Conservation (phyloP, 2,888 invertebrate genomes). For the Endotricha flammealis region DNA sequence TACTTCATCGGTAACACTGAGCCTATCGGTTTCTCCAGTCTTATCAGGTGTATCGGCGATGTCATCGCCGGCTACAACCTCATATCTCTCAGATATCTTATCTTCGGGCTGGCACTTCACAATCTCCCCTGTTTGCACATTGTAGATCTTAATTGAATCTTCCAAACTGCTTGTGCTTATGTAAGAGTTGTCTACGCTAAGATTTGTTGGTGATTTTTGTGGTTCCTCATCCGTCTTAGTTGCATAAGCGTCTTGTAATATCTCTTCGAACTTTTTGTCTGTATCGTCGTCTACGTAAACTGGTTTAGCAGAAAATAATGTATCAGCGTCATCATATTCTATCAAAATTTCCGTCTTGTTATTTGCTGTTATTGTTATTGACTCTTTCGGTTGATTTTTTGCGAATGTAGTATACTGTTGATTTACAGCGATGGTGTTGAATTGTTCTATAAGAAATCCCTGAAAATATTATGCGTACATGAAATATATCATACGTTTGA, state of each 20-base stretch:
- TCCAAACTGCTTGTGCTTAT: slow-evolving; percentile 69
- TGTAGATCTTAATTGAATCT: slow-evolving; percentile 74
- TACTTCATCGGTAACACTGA: slow-evolving; percentile 43
- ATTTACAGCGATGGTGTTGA: slow-evolving; percentile 63
- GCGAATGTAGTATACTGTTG: slow-evolving; percentile 60
- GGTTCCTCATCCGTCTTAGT: slow-evolving; percentile 37
- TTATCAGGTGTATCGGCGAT: slow-evolving; percentile 64
- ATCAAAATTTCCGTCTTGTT: slow-evolving; percentile 55
- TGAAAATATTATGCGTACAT: slow-evolving; percentile 44
- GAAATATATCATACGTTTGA: no score
- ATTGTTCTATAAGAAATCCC: slow-evolving; percentile 71
- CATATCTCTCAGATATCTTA: slow-evolving; percentile 64
- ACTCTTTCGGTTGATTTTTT: slow-evolving; percentile 40
- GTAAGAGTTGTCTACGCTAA: slow-evolving; percentile 54
- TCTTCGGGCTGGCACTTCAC: slow-evolving; percentile 68
- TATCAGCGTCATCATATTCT: slow-evolving; percentile 59
- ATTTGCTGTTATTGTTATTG: slow-evolving; percentile 46
- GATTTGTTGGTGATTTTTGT: slow-evolving; percentile 45
- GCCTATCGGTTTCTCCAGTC: slow-evolving; percentile 44
- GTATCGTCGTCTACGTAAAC: slow-evolving; percentile 54
- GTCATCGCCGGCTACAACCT: slow-evolving; percentile 49
- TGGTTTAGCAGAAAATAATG: slow-evolving; percentile 56
- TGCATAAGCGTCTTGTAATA: slow-evolving; percentile 49
- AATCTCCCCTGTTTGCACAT: slow-evolving; percentile 71
- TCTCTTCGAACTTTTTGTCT: slow-evolving; percentile 62